These are phyloP conservation scores for Amorpha juglandis DNA, from an alignment of 2,888 invertebrate genomes.

Conservation along the genomic window DNA sequence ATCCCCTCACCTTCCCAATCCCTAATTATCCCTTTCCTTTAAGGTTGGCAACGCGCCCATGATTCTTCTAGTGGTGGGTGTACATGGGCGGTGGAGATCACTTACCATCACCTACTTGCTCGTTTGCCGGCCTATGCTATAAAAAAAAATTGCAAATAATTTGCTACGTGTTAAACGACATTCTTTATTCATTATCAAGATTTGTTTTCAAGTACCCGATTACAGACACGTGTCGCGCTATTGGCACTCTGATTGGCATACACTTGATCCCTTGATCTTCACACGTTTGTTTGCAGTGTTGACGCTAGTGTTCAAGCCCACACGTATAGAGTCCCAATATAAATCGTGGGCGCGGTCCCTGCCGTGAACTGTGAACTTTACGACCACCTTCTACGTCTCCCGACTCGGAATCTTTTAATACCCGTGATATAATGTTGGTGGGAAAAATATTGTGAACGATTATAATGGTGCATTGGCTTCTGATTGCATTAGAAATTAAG, in stretches of 20 bases:
- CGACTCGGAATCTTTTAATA: not conserved
- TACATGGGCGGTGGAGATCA: too few species aligned
- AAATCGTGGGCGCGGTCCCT: constrained; percentile 13
- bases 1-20: too few species aligned
- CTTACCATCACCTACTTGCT: too few species aligned
- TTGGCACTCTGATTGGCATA: not conserved
- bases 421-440: too few species aligned
- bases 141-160: too few species aligned
- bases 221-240: not conserved
- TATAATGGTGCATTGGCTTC: too few species aligned
- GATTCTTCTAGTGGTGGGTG: too few species aligned
- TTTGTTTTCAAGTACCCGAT: not conserved
- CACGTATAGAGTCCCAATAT: not conserved
- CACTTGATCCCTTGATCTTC: not conserved
- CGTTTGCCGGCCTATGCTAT: too few species aligned
- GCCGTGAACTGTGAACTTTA: constrained; percentile 11
- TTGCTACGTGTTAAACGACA: not conserved
- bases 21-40: too few species aligned
- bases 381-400: not conserved
- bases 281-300: not conserved
- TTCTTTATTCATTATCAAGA: not conserved
- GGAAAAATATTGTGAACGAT: too few species aligned
- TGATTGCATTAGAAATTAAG: too few species aligned
- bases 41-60: too few species aligned
- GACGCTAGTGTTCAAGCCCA: not conserved